phyloP scores from a whole-genome alignment of 2,888 invertebrate species.

The Caenorhabditis sp. region DNA sequence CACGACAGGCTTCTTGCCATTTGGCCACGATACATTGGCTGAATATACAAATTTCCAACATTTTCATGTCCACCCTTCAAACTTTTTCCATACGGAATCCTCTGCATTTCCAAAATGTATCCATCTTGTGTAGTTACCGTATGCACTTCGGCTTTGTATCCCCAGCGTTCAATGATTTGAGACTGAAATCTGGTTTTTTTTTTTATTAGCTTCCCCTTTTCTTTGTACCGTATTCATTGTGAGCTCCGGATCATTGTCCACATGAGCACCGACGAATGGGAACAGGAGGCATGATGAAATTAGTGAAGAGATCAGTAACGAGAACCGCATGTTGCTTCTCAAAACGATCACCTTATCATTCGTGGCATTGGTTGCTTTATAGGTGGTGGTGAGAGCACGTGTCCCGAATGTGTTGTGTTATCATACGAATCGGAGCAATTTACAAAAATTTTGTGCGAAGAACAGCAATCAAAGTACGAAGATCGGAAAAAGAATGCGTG shows the following conservation, averaged over 20 bases:
- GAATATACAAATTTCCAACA: not conserved
- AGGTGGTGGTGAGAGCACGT: slow-evolving; percentile 40
- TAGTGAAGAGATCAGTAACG: slow-evolving; percentile 6
- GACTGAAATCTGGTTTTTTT: slow-evolving; percentile 59
- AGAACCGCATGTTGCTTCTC: slow-evolving; percentile 28
- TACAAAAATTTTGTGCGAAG: not conserved
- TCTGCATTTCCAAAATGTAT: slow-evolving; percentile 90
- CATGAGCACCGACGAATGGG: not conserved
- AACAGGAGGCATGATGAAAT: slow-evolving; percentile 7
- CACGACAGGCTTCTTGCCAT: slow-evolving; percentile 76
- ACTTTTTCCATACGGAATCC: slow-evolving; percentile 87
- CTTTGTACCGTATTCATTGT: slow-evolving; percentile 60
- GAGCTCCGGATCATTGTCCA: slow-evolving; percentile 53
- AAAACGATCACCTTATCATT: slow-evolving; percentile 34
- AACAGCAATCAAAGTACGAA: slow-evolving; percentile 18
- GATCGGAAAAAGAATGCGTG: not conserved
- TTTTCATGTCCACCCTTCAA: no score
- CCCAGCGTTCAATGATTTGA: slow-evolving; percentile 81
- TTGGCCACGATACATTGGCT: slow-evolving; percentile 64
- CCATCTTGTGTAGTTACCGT: slow-evolving; percentile 88
- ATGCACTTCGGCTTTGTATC: slow-evolving; percentile 83
- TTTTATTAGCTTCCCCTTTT: no score
- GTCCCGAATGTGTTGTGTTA: slow-evolving; percentile 39
- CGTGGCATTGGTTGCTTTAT: slow-evolving; percentile 9
- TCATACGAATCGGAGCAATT: slow-evolving; percentile 44